A percentile compares a stretch with the other conserved stretches of the same genome.
These are phyloP conservation scores for Antitype chi DNA, from an alignment of 2,888 invertebrate species.

Conservation along the genomic window DNA sequence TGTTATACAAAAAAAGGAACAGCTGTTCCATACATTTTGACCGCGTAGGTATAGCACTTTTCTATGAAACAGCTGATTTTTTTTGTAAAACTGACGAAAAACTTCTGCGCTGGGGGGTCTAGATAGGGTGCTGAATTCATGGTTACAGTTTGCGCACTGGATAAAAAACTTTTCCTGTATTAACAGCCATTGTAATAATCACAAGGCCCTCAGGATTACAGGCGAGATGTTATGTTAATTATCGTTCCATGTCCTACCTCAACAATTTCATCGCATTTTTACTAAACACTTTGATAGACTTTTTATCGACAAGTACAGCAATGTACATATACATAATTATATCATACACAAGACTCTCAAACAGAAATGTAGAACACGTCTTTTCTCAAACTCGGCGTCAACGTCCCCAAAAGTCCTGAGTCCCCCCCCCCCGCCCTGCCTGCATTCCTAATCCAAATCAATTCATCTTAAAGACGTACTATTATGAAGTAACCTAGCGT, in stretches of 20 bases:
- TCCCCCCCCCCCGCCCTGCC: conserved; percentile 49
- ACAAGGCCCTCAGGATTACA: neutral
- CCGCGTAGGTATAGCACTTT: no score
- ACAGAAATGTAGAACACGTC: neutral
- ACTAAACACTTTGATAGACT: neutral
- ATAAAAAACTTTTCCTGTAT: no score
- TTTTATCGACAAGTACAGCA: neutral
- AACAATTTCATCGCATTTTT: neutral
- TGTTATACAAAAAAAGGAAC: no score
- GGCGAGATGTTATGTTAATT: no score
- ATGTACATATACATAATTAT: neutral
- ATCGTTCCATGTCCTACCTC: neutral
- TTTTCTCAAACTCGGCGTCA: conserved; percentile 54
- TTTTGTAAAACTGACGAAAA: no score
- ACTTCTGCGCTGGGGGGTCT: no score
- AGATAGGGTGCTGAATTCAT: no score
- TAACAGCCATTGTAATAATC: no score
- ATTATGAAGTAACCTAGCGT: conserved; percentile 80
- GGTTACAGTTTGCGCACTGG: no score
- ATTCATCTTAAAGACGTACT: conserved; percentile 81
- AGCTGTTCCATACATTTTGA: no score
- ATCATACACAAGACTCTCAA: neutral
- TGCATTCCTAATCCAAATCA: conserved; percentile 77
- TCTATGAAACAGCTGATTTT: no score
- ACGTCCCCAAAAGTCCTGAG: conserved; percentile 65